Conservation (phyloP, 2,113 vertebrate species). For the Ciconia stormi region DNA sequence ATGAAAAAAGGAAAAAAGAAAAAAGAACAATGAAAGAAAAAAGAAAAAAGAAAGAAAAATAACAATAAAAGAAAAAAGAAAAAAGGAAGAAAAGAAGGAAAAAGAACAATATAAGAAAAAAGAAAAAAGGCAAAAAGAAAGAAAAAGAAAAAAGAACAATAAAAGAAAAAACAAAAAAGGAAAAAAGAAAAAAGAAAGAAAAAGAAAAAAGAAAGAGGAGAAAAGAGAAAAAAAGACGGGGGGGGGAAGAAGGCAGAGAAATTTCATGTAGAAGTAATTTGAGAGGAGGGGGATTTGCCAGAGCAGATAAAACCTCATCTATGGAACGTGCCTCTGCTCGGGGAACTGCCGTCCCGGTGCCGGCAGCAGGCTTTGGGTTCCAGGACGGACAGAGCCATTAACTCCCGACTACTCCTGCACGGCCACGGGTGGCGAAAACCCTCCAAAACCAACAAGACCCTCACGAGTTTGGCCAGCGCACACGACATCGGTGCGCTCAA, state of each 20-base stretch:
- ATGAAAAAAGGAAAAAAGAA: rapidly evolving
- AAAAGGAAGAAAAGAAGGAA: no score
- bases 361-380: rapidly evolving
- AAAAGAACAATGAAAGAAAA: not conserved
- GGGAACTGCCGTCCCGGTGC: rapidly evolving
- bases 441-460: not conserved
- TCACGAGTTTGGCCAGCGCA: rapidly evolving
- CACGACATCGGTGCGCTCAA: rapidly evolving
- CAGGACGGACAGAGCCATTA: rapidly evolving
- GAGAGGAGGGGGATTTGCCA: not conserved
- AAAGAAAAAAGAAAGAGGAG: rapidly evolving
- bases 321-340: rapidly evolving
- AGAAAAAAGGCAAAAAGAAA: no score
- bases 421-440: rapidly evolving
- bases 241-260: no score
- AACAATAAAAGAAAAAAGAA: rapidly evolving
- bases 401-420: rapidly evolving
- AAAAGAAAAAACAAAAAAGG: not conserved
- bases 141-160: rapidly evolving
- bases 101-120: no score
- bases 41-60: no score
- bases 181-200: rapidly evolving
- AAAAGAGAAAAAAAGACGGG: not conserved
- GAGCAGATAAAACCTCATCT: not conserved
- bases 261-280: not conserved